Percentiles rank a stretch among this genome's conserved stretches.
Conservation (phyloP, 1,140 invertebrate species). For the Drosophila nasuta region DNA sequence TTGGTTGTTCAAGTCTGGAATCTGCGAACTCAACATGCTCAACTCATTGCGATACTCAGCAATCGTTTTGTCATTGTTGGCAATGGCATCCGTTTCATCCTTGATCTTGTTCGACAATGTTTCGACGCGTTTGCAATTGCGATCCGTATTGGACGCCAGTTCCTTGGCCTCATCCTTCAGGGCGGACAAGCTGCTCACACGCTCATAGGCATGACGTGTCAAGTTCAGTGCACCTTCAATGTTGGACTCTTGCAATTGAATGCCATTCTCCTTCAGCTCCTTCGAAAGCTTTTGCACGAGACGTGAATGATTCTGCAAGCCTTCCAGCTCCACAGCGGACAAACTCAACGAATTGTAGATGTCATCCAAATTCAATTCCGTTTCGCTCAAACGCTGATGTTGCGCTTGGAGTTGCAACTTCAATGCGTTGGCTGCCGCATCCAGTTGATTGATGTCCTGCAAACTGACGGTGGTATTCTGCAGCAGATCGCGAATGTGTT, state of each 20-base stretch:
- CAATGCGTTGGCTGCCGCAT: conserved; percentile 85
- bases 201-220: conserved; percentile 91
- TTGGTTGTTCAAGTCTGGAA: conserved; percentile 94
- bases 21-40: conserved; percentile 88
- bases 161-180: conserved; percentile 89
- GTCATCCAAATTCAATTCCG: conserved; percentile 89
- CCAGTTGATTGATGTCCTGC: conserved; percentile 89
- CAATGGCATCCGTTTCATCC: conserved; percentile 89
- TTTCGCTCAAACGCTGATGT: conserved; percentile 86
- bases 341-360: conserved; percentile 92
- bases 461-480: conserved; percentile 90
- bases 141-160: conserved; percentile 91
- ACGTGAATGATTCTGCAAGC: conserved; percentile 90
- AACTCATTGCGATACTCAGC: conserved; percentile 88
- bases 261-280: conserved; percentile 93
- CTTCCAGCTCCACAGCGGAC: conserved; percentile 91
- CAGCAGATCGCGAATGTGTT: conserved; percentile 90
- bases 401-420: conserved; percentile 73
- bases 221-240: conserved; percentile 97
- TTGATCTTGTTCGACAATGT: conserved; percentile 90
- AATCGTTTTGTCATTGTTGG: conserved; percentile 90
- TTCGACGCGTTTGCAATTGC: conserved; percentile 93
- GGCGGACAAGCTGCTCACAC: conserved; percentile 85
- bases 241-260: conserved; percentile 96
- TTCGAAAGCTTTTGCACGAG: conserved; percentile 90